These are phyloP conservation scores for Araneus ventricosus DNA, from an alignment of 1,140 invertebrate species.

Conservation along the genomic window DNA sequence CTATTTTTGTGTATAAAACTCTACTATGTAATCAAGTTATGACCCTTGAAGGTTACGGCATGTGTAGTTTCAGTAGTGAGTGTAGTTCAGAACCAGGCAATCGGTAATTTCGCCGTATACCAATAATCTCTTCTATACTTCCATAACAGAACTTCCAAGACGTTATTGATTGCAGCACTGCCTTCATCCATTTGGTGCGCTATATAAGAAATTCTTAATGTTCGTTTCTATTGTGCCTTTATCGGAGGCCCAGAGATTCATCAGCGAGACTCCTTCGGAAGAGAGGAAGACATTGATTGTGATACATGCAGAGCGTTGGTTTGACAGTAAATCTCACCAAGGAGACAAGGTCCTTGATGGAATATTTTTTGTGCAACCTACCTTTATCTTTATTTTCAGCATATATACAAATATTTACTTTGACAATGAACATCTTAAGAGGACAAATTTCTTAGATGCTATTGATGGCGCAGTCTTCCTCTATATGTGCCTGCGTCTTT, in stretches of 20 bases:
- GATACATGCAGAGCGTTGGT: constrained; percentile 20
- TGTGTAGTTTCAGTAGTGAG: too few relatives aligned
- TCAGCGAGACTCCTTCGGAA: neutral
- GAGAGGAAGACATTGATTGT: constrained; percentile 15
- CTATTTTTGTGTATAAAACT: too few relatives aligned
- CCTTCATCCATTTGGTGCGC: neutral
- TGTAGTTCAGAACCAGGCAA: too few relatives aligned
- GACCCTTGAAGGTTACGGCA: too few relatives aligned
- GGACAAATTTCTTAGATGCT: too few relatives aligned
- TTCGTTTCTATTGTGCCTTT: neutral
- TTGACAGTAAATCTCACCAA: neutral
- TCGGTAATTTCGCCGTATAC: too few relatives aligned
- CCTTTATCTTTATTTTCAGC: neutral
- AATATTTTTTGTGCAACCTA: constrained; percentile 3
- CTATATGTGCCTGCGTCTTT: too few relatives aligned
- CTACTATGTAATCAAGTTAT: too few relatives aligned
- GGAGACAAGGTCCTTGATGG: constrained; percentile 16
- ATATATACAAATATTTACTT: too few relatives aligned
- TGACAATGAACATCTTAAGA: too few relatives aligned
- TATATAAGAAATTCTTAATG: constrained; percentile 1
- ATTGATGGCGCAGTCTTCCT: too few relatives aligned
- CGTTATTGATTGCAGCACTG: neutral
- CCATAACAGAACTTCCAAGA: neutral
- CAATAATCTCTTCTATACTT: too few relatives aligned
- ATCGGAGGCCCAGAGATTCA: neutral